Conservation (phyloP, 2,113 vertebrate genomes). For the rat (Rattus norvegicus) region DNA sequence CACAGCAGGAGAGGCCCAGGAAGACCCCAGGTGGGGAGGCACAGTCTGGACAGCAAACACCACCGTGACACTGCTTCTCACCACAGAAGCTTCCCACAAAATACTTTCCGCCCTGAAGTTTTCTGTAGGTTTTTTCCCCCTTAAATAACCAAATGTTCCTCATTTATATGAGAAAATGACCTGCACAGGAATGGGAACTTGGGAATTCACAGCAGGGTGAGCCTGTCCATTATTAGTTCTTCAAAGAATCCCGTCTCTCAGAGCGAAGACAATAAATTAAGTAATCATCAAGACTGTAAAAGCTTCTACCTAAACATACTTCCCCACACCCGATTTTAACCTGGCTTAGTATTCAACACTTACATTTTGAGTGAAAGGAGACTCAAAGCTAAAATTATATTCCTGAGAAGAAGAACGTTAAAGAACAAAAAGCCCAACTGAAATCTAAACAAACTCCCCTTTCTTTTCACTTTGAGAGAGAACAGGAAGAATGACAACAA, state of each 20-base stretch:
- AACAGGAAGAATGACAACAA: conserved; percentile 75
- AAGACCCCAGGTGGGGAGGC: background rate
- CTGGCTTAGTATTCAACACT: conserved; percentile 31
- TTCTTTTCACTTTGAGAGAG: conserved; percentile 42
- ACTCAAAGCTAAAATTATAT: conserved; percentile 55
- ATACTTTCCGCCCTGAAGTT: background rate
- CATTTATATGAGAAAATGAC: conserved; percentile 56
- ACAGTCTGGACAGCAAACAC: background rate
- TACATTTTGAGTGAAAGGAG: conserved; percentile 55
- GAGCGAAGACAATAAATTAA: conserved; percentile 40
- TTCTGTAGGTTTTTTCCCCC: background rate
- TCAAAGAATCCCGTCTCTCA: conserved; percentile 46
- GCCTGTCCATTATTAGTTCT: background rate
- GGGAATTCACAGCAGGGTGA: conserved; percentile 17
- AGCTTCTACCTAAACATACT: conserved; percentile 40
- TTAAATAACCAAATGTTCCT: background rate
- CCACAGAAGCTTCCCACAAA: background rate
- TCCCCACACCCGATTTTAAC: conserved; percentile 9
- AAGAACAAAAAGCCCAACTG: conserved; percentile 33
- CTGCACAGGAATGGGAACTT: background rate
- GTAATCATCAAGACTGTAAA: conserved; percentile 43
- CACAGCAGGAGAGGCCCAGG: background rate
- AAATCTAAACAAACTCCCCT: conserved; percentile 28
- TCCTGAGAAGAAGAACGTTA: conserved; percentile 53
- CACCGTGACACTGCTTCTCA: background rate